phyloP scores from a whole-genome alignment of 37 sponge, comb jelly and placozoan genomes.

The Tethya wilhelma region DNA sequence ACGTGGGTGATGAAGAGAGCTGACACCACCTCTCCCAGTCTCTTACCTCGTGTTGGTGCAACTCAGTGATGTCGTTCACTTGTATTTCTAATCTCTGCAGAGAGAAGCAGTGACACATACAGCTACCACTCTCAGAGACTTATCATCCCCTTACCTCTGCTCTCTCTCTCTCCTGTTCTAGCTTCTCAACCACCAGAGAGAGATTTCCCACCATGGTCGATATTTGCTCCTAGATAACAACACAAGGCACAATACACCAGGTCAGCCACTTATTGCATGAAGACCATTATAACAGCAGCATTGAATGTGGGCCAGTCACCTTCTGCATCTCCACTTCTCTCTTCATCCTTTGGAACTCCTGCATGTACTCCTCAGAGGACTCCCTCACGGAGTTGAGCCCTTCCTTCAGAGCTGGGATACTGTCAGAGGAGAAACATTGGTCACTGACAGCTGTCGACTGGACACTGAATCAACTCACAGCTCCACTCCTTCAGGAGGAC shows the following conservation, averaged over 20 bases:
- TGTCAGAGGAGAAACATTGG: not conserved
- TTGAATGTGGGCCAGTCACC: no score
- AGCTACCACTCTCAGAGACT: not conserved
- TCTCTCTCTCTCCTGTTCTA: constrained; percentile 42
- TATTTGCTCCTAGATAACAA: not conserved
- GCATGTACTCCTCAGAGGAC: constrained; percentile 1
- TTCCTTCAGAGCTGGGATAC: constrained; percentile 32
- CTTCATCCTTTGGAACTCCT: not conserved
- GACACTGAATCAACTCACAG: not conserved
- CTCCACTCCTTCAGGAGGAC: not conserved
- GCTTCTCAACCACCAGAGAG: constrained; percentile 35
- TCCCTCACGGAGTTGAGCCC: not conserved
- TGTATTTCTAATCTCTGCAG: constrained; percentile 48
- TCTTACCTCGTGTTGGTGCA: constrained; percentile 60
- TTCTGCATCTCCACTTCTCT: constrained; percentile 13
- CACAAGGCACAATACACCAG: no score
- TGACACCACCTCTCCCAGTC: no score
- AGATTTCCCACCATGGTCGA: not conserved
- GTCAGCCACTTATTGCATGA: no score
- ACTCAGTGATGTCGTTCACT: constrained; percentile 57
- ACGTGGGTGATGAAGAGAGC: no score
- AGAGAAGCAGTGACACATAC: not conserved
- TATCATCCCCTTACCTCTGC: constrained; percentile 6
- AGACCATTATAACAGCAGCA: no score
- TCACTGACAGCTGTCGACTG: not conserved